phyloP scores from a whole-genome alignment of 2,888 invertebrate species.

The Abscondita cerata region DNA sequence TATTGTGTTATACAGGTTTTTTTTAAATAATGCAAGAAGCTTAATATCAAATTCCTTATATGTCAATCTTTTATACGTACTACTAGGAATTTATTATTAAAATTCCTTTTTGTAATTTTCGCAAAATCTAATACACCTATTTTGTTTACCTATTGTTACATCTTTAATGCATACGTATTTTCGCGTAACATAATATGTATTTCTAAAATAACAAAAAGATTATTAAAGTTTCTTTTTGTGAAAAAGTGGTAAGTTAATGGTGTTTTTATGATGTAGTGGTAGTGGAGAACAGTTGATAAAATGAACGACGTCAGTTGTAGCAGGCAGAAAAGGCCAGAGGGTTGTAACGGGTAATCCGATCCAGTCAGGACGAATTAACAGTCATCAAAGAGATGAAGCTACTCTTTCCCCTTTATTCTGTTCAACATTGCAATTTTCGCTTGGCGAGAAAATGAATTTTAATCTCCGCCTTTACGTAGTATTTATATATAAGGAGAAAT shows the following conservation, averaged over 20 bases:
- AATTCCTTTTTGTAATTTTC: constrained; percentile 1
- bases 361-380: constrained; percentile 30
- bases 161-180: too few relatives aligned
- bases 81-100: constrained; percentile 1
- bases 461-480: neutral
- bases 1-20: neutral
- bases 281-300: neutral
- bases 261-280: neutral
- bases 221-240: too few relatives aligned
- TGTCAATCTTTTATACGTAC: neutral
- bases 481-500: neutral
- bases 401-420: constrained; percentile 11
- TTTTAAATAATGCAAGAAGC: neutral
- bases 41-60: neutral
- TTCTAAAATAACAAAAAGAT: too few relatives aligned
- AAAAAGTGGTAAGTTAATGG: neutral
- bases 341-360: constrained; percentile 24
- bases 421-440: constrained; percentile 17
- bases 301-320: constrained; percentile 8
- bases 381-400: constrained; percentile 31
- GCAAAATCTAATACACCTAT: neutral
- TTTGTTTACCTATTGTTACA: neutral
- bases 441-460: constrained; percentile 2
- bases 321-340: constrained; percentile 8
- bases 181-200: too few relatives aligned